phyloP scores from a whole-genome alignment of 2,888 invertebrate genomes.

The Drosophila cognata region DNA sequence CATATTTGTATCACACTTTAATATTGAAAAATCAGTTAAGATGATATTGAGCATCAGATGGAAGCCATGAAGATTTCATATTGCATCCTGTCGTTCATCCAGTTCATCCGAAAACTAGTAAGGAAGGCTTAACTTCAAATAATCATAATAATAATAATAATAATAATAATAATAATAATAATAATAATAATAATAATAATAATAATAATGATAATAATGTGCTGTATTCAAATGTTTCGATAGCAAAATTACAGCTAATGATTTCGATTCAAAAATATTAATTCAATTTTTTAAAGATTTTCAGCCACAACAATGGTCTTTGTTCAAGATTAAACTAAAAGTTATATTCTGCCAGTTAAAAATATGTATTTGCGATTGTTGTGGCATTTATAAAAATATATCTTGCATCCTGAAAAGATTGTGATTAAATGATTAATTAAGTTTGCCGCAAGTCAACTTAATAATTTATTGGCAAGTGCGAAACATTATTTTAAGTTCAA shows the following conservation, averaged over 20 bases:
- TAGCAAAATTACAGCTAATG: not conserved
- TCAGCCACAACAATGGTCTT: not conserved
- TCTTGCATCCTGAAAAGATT: not conserved
- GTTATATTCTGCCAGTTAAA: not conserved
- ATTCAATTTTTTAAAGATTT: not conserved
- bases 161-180: not conserved
- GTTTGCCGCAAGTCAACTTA: not conserved
- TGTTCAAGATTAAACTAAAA: not conserved
- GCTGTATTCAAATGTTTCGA: not conserved
- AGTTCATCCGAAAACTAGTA: not conserved
- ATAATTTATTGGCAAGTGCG: not conserved
- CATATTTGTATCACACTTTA: not conserved
- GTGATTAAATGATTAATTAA: not conserved
- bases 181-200: no score
- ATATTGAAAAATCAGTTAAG: not conserved
- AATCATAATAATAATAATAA: not conserved
- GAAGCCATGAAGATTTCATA: not conserved
- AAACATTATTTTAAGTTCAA: not conserved
- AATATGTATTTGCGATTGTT: not conserved
- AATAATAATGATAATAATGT: not conserved
- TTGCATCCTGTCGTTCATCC: not conserved
- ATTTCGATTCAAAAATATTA: not conserved
- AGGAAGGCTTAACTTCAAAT: not conserved
- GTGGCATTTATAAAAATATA: not conserved
- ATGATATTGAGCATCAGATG: not conserved